These are phyloP conservation scores for Himalopsyche kuldschensis DNA, from an alignment of 2,888 invertebrate species.

Conservation along the genomic window DNA sequence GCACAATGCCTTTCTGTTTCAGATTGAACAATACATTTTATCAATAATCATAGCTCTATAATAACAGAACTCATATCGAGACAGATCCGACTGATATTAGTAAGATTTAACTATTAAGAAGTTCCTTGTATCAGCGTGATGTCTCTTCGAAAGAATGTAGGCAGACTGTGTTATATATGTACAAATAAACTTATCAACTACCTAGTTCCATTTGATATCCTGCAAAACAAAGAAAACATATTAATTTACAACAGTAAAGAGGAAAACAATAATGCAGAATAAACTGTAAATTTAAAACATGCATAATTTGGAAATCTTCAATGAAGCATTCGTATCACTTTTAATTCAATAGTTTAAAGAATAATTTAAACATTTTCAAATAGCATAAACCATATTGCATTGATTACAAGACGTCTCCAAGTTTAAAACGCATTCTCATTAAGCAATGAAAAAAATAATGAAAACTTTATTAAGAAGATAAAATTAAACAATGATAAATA, in stretches of 20 bases:
- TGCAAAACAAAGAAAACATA: conserved; percentile 29
- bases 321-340: no score
- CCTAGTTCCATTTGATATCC: conserved; percentile 40
- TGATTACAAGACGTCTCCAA: no score
- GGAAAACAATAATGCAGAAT: not conserved
- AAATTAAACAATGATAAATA: no score
- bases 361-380: no score
- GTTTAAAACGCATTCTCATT: no score
- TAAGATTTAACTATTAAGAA: not conserved
- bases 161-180: conserved; percentile 22
- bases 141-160: conserved; percentile 9
- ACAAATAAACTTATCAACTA: conserved; percentile 17
- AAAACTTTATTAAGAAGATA: no score
- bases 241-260: conserved; percentile 4
- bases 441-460: no score
- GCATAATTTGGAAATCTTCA: no score
- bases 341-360: no score
- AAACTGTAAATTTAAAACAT: no score
- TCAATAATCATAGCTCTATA: not conserved
- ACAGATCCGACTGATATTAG: not conserved
- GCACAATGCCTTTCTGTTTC: conserved; percentile 35
- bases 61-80: not conserved
- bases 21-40: not conserved
- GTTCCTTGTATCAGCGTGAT: not conserved
- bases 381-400: no score